Conservation (phyloP, 2,113 vertebrate genomes). For the Craseonycteris thonglongyai region DNA sequence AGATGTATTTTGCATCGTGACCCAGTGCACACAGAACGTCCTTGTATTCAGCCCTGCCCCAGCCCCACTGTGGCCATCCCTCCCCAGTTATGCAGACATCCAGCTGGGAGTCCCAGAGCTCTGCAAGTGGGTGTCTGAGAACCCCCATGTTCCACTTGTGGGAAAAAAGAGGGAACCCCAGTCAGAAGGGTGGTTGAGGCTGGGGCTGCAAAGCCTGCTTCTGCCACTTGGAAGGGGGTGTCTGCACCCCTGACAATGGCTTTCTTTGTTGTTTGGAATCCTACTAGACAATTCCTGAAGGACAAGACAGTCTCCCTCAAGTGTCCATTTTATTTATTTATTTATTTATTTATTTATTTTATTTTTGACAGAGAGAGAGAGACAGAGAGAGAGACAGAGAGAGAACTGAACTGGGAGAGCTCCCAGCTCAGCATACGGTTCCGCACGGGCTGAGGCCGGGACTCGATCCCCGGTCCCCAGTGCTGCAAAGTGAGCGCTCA, state of each 20-base stretch:
- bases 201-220: neutral
- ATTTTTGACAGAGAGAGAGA: too few relatives aligned
- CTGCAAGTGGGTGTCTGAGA: neutral
- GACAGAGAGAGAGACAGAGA: too few relatives aligned
- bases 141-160: too few relatives aligned
- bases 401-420: too few relatives aligned
- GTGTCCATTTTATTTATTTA: neutral
- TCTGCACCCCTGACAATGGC: neutral
- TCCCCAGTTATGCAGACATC: neutral
- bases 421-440: too few relatives aligned
- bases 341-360: too few relatives aligned
- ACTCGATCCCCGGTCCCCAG: too few relatives aligned
- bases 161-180: neutral
- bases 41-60: neutral
- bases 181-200: neutral
- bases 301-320: neutral
- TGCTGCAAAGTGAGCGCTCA: too few relatives aligned
- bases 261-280: neutral
- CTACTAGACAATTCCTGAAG: neutral
- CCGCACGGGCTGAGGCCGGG: too few relatives aligned
- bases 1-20: neutral
- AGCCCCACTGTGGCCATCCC: neutral
- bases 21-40: neutral
- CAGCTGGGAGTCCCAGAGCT: fast-evolving
- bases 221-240: neutral